Evolutionary conservation across 1,140 invertebrate genomes (phyloP).

Genomic region (Ooceraea biroi): DNA sequence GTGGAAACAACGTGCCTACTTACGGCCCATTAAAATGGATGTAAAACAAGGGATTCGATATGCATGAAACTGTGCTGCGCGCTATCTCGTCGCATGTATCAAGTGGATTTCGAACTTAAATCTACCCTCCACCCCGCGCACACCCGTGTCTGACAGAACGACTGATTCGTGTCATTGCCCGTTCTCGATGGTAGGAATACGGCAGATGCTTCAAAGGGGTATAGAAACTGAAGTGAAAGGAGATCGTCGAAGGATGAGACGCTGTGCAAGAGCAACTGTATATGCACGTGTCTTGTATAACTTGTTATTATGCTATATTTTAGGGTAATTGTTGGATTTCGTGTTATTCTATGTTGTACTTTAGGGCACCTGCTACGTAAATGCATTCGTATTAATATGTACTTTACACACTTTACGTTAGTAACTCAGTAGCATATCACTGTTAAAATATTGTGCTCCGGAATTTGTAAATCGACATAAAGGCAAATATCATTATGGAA

Average conservation of each 20-base stretch:
- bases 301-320: constrained; percentile 33
- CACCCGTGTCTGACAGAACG: constrained; percentile 18
- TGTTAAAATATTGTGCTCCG: constrained; percentile 39
- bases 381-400: constrained; percentile 46
- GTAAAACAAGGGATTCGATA: constrained; percentile 50
- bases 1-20: constrained; percentile 51
- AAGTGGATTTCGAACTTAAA: constrained; percentile 55
- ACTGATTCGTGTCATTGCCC: constrained; percentile 16
- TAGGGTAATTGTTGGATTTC: not conserved
- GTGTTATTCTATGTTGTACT: constrained; percentile 19
- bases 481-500: not conserved
- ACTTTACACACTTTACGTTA: constrained; percentile 7
- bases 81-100: constrained; percentile 41
- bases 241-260: not conserved
- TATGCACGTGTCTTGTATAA: not conserved
- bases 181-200: not conserved
- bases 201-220: not conserved
- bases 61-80: constrained; percentile 29
- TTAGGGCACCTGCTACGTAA: constrained; percentile 3
- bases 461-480: not conserved
- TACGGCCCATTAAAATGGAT: constrained; percentile 57
- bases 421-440: not conserved
- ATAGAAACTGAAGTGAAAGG: not conserved
- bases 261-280: not conserved
- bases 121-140: not conserved